These are phyloP conservation scores for Eulemur albifrons DNA, from an alignment of 2,797 vertebrate genomes.

Conservation along the genomic window DNA sequence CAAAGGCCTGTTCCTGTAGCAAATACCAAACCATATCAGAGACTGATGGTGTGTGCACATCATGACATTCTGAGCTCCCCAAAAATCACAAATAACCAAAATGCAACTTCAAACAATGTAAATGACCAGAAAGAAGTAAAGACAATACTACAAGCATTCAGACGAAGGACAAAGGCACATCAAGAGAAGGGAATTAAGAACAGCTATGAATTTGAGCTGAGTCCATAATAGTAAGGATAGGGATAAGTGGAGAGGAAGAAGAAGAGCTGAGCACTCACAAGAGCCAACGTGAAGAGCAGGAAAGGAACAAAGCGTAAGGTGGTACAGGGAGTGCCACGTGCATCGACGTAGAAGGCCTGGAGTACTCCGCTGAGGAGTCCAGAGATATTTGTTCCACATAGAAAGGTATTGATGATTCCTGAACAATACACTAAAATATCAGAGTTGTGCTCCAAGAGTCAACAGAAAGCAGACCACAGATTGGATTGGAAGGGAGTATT, in stretches of 20 bases:
- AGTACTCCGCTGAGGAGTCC: neutral
- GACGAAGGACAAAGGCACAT: neutral
- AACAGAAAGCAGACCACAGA: neutral
- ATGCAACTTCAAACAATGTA: neutral
- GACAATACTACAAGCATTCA: neutral
- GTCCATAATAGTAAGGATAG: neutral
- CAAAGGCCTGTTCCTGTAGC: neutral
- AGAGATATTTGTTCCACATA: neutral
- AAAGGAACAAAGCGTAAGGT: neutral
- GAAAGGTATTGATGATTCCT: neutral
- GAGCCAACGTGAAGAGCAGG: neutral
- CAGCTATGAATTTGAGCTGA: neutral
- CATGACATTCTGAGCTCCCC: neutral
- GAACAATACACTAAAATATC: neutral
- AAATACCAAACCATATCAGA: neutral
- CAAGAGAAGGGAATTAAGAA: neutral
- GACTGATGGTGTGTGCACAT: neutral
- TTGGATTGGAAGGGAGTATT: neutral
- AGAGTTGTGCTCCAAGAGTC: neutral
- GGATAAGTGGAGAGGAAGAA: neutral
- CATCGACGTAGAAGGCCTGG: neutral
- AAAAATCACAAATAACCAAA: conserved; percentile 1
- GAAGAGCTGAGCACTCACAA: neutral
- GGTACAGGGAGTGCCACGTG: neutral
- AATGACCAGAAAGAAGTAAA: neutral